These are phyloP conservation scores for Poeciliopsis turrubarensis DNA, from an alignment of 2,113 vertebrate species.

Conservation along the genomic window DNA sequence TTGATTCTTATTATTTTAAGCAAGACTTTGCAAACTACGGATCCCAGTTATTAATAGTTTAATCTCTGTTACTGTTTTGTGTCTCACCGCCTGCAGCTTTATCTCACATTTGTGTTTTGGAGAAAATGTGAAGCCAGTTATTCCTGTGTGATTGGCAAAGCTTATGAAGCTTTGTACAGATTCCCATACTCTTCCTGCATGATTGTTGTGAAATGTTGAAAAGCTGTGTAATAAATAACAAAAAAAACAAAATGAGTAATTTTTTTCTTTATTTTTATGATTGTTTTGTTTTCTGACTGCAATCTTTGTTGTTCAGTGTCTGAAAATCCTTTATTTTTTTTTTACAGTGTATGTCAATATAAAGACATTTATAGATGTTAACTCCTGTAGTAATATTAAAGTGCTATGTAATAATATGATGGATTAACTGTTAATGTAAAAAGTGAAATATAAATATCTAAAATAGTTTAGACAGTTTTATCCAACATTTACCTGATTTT, in stretches of 20 bases:
- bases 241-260: constrained; percentile 35
- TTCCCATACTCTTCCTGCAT: constrained; percentile 73
- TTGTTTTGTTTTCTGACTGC: not conserved
- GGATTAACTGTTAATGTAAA: not conserved
- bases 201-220: constrained; percentile 77
- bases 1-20: not conserved
- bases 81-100: constrained; percentile 11
- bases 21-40: not conserved
- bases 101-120: constrained; percentile 55
- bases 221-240: constrained; percentile 76
- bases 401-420: not conserved
- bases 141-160: constrained; percentile 45
- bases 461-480: no score
- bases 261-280: not conserved
- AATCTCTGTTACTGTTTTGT: not conserved
- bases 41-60: constrained; percentile 5
- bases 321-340: no score
- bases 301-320: no score
- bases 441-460: no score
- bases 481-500: no score
- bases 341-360: not conserved
- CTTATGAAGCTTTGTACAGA: constrained; percentile 60
- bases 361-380: not conserved
- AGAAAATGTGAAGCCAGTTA: constrained; percentile 38
- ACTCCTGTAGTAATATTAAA: not conserved